Percentiles rank a stretch among this genome's conserved stretches.
phyloP scores from a whole-genome alignment of 2,888 invertebrate species.

The Smittia aterrima region DNA sequence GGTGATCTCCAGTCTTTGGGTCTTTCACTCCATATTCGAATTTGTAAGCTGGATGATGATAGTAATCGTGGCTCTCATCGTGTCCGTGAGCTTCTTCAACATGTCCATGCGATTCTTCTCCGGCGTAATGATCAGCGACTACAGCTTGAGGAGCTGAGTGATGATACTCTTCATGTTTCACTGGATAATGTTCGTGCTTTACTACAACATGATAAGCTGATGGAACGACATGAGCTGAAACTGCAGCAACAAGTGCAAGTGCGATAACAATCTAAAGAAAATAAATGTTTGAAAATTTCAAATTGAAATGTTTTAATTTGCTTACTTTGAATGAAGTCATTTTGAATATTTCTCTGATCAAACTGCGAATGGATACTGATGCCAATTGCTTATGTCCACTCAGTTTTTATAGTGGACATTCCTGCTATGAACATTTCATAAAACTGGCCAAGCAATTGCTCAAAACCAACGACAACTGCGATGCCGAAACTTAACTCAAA shows the following conservation, averaged over 20 bases:
- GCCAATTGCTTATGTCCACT: neutral
- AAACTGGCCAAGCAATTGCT: too few species aligned
- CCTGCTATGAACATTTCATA: neutral
- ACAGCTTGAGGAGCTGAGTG: neutral
- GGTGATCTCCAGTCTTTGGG: constrained; percentile 6
- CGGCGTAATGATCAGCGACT: too few species aligned
- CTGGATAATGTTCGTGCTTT: neutral
- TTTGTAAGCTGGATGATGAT: constrained; percentile 16
- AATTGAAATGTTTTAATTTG: neutral
- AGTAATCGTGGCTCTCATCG: neutral
- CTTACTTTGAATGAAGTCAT: neutral
- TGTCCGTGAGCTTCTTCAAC: constrained; percentile 48
- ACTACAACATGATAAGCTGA: neutral
- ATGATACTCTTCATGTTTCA: neutral
- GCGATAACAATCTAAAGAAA: neutral
- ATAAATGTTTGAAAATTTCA: neutral
- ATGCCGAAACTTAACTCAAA: too few species aligned
- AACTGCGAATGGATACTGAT: neutral
- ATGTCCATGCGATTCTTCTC: neutral
- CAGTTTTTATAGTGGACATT: neutral
- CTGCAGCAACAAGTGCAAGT: neutral
- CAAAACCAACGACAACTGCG: too few species aligned
- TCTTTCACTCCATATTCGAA: constrained; percentile 29
- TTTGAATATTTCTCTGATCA: neutral
- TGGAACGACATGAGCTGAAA: neutral